A percentile compares a stretch with the other conserved stretches of the same genome.
These are phyloP conservation scores for Plagodis dolabraria DNA, from an alignment of 2,888 invertebrate species.

Conservation along the genomic window DNA sequence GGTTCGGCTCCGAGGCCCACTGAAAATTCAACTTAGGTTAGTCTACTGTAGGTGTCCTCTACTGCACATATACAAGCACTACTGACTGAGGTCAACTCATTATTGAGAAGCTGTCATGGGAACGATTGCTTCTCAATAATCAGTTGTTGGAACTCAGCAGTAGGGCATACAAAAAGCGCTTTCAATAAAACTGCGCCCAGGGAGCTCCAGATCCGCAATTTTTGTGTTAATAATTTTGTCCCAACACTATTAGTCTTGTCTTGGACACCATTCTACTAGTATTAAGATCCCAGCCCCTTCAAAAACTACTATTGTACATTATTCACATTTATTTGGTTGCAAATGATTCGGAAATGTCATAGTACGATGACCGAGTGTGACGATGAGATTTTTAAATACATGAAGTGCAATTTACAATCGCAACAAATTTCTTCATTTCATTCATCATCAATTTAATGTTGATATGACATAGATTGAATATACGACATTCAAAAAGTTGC, in stretches of 20 bases:
- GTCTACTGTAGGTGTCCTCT: constrained; percentile 66
- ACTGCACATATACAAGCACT: not conserved
- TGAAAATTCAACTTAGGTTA: constrained; percentile 80
- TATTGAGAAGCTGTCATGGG: not conserved
- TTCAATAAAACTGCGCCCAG: not conserved
- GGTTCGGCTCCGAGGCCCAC: constrained; percentile 81
- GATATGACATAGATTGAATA: too few species aligned
- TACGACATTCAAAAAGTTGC: too few species aligned
- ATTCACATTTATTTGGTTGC: constrained; percentile 43
- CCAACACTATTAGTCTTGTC: constrained; percentile 27
- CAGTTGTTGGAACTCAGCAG: constrained; percentile 2
- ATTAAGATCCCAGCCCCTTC: constrained; percentile 26
- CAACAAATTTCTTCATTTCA: not conserved
- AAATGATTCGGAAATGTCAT: constrained; percentile 16
- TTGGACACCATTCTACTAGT: constrained; percentile 29
- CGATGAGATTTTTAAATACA: constrained; percentile 1
- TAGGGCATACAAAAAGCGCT: constrained; percentile 2
- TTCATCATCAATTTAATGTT: not conserved
- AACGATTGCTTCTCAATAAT: not conserved
- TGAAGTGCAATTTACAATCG: constrained; percentile 6
- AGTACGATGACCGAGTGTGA: constrained; percentile 26
- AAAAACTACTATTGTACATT: constrained; percentile 47
- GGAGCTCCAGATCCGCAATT: constrained; percentile 2
- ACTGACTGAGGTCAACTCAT: not conserved
- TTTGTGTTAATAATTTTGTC: constrained; percentile 16